Percentiles rank a stretch among this genome's conserved stretches.
These are phyloP conservation scores for Euthynnus affinis DNA, from an alignment of 2,797 vertebrate species.

Conservation along the genomic window DNA sequence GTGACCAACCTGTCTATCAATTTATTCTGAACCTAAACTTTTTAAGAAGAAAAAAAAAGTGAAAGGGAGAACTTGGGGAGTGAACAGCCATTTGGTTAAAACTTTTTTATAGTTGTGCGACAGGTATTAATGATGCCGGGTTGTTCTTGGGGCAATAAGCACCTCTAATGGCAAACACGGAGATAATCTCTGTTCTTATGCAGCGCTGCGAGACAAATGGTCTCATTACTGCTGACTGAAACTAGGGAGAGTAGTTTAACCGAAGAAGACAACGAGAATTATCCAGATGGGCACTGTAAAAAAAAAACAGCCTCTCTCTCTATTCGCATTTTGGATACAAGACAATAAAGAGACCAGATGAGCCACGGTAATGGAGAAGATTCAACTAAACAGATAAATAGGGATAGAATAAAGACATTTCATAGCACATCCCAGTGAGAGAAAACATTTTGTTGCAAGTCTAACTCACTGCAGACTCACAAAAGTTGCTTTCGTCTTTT, in stretches of 20 bases:
- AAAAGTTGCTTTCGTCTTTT: not conserved
- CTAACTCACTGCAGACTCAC: not conserved
- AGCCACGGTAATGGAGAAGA: slow-evolving; percentile 14
- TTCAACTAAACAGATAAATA: not conserved
- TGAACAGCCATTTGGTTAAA: slow-evolving; percentile 28
- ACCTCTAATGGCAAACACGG: slow-evolving; percentile 69
- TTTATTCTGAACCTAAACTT: not conserved
- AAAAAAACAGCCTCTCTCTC: not conserved
- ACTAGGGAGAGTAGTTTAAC: slow-evolving; percentile 56
- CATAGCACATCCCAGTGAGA: not conserved
- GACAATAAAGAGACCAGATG: slow-evolving; percentile 20
- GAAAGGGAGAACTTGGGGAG: slow-evolving; percentile 4
- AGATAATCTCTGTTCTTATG: slow-evolving; percentile 72
- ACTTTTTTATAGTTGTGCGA: slow-evolving; percentile 48
- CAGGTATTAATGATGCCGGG: slow-evolving; percentile 71
- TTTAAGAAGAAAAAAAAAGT: not conserved
- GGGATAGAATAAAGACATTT: not conserved
- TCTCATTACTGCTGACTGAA: slow-evolving; percentile 79
- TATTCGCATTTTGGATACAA: slow-evolving; percentile 35
- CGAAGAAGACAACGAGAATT: slow-evolving; percentile 37
- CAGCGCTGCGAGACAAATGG: slow-evolving; percentile 75
- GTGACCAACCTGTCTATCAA: slow-evolving; percentile 5
- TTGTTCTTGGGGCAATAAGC: slow-evolving; percentile 65
- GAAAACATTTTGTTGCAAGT: not conserved
- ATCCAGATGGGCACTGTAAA: slow-evolving; percentile 29